phyloP scores from a whole-genome alignment of 92 coral and sea anemone species.

The Blastomussa wellsi region DNA sequence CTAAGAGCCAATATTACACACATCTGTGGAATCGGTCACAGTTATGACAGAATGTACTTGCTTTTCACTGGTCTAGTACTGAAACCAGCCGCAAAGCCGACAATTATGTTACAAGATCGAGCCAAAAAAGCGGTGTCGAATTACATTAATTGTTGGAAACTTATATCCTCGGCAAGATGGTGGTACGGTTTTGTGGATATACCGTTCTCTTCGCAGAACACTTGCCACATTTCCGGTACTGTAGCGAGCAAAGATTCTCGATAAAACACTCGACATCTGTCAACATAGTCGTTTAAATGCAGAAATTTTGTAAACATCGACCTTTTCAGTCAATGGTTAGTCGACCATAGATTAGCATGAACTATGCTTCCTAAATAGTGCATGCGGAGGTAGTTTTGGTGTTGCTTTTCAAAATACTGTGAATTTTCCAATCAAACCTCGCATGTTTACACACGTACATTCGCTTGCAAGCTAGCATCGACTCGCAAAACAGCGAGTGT shows the following conservation, averaged over 20 bases:
- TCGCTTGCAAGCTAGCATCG: background rate
- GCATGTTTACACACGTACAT: background rate
- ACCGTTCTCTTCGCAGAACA: background rate
- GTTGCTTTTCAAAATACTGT: background rate
- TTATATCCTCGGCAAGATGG: background rate
- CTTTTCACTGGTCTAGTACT: too few species aligned
- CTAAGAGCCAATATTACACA: background rate
- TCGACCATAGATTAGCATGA: background rate
- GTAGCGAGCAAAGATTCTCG: background rate
- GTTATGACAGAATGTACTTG: background rate
- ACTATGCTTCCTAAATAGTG: background rate
- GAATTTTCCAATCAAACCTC: constrained; percentile 10
- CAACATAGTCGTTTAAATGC: constrained; percentile 8
- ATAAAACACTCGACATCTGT: constrained; percentile 15
- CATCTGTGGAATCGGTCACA: background rate
- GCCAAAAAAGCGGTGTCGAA: background rate
- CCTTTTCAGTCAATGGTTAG: constrained; percentile 9
- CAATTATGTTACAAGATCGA: background rate
- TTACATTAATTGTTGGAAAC: constrained; percentile 15
- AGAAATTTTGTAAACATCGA: constrained; percentile 20
- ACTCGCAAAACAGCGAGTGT: background rate
- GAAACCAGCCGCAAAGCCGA: background rate
- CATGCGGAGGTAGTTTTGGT: constrained; percentile 13
- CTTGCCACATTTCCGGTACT: background rate
- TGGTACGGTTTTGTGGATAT: background rate